phyloP scores from a whole-genome alignment of 1,140 invertebrate genomes.

The Drosophila novamexicana region DNA sequence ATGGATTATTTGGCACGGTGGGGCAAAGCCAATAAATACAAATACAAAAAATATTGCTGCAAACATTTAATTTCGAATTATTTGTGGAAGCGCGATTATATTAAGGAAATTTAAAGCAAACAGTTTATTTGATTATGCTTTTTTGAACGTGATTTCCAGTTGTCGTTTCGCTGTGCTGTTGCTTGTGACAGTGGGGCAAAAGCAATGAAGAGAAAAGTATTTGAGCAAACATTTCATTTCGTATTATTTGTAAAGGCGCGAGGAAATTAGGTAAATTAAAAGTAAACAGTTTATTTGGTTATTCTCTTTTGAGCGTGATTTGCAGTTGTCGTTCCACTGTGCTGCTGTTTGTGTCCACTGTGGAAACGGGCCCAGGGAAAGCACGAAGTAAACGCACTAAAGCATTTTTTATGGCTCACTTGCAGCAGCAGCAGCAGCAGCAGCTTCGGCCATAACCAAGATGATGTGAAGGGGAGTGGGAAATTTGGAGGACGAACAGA shows the following conservation, averaged over 20 bases:
- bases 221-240: no score
- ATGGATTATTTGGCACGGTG: no score
- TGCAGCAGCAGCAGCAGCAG: constrained; percentile 43
- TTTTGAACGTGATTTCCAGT: neutral
- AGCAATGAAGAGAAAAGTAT: no score
- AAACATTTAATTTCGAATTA: no score
- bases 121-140: no score
- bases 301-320: neutral
- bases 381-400: constrained; percentile 52
- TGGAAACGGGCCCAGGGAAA: constrained; percentile 21
- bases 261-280: no score
- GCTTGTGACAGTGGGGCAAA: neutral
- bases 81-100: no score
- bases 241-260: no score
- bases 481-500: constrained; percentile 18
- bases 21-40: no score
- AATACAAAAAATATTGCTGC: no score
- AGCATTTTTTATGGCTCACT: constrained; percentile 80
- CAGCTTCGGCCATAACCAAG: neutral
- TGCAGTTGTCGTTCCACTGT: constrained; percentile 15
- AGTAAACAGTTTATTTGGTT: no score
- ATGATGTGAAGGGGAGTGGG: neutral
- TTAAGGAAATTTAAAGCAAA: no score
- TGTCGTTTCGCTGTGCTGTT: constrained; percentile 20
- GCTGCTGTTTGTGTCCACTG: constrained; percentile 2